These are phyloP conservation scores for Drosophila truncata DNA, from an alignment of 1,140 invertebrate genomes.

Conservation along the genomic window DNA sequence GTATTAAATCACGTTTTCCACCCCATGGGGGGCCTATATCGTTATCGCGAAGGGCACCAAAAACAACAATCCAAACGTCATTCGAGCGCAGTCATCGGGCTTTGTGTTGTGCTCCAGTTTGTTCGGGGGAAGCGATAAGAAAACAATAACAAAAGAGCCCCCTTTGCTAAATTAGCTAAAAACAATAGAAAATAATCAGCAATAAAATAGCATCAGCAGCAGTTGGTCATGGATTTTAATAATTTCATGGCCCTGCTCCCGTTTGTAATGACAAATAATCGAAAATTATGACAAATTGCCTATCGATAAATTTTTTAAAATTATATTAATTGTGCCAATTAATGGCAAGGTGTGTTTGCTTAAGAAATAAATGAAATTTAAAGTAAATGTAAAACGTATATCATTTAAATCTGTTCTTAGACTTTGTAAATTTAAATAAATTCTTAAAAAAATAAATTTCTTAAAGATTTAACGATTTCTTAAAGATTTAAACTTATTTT, in stretches of 20 bases:
- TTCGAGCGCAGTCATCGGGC: conserved; percentile 10
- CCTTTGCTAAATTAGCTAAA: conserved; percentile 37
- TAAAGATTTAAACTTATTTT: not conserved
- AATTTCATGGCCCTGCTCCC: not conserved
- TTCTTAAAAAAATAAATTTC: not conserved
- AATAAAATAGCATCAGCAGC: not conserved
- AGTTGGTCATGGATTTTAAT: conserved; percentile 29
- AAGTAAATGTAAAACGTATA: not conserved
- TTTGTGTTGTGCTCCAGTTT: conserved; percentile 37
- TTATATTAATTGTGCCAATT: not conserved
- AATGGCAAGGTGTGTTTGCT: not conserved
- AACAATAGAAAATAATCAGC: conserved; percentile 46
- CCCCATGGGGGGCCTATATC: conserved; percentile 7
- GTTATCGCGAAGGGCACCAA: conserved; percentile 21
- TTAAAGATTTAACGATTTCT: not conserved
- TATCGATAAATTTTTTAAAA: not conserved
- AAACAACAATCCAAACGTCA: conserved; percentile 10
- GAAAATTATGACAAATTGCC: not conserved
- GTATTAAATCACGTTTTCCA: conserved; percentile 2
- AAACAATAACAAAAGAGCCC: conserved; percentile 47
- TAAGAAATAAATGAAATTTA: not conserved
- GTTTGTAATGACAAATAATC: conserved; percentile 1
- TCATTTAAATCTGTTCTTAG: not conserved
- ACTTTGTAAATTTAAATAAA: not conserved
- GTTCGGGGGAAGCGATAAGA: conserved; percentile 56